Base-by-base conservation (phyloP, 2,113 vertebrate species). In the Phylloscopus trochiloides region DNA sequence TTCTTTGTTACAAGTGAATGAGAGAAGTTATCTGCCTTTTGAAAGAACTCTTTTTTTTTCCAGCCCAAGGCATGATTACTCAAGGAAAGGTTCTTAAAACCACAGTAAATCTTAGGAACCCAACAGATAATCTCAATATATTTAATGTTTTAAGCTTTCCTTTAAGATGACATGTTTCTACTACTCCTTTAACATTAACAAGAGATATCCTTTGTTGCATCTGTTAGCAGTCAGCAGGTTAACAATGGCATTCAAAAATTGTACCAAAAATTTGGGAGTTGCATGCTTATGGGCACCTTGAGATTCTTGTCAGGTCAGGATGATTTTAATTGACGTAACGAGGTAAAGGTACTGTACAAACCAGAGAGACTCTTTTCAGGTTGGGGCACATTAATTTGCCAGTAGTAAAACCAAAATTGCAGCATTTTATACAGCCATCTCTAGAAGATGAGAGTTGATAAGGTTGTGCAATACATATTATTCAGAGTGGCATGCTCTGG, bases 21-120 rank as follows among this genome's bases (percentile, higher is more conserved):
- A 91, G 67, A 75, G 78, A 86, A 74, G 59, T 88, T 94, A 73
- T 79, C 67, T 78, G 62, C 3, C 2, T 70, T 91, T 89, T 87
- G 91, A 94, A 36, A 88, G 51, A 42, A 32, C 42, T 57, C 36
- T 36, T 52, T 72, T 87, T 65, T 94, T 89, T 65, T n/a, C 58
- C 34, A 59, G 48, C 42, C 31, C 1, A 4, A 86, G 43, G 62
- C 61, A 65, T 87, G 70, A 52, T 95, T 94, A 87, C 59, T 88
- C 66, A 75, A 58, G 36, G 70, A 40, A 73, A 75, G 25, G 21
- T 63, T 95, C 70, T 73, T 94, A 76, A 96, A 91, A 79, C 32
- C 24, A 1, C 34, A 51, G 1, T 80, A 80, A 71, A 92, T 91
- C 47, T 83, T 77, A 32, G 67, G 29, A 84, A 80, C 63, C 21